These are phyloP conservation scores for Henricia sp. DNA, from an alignment of 53 echinoderm and acorn worm genomes.

Conservation along the genomic window DNA sequence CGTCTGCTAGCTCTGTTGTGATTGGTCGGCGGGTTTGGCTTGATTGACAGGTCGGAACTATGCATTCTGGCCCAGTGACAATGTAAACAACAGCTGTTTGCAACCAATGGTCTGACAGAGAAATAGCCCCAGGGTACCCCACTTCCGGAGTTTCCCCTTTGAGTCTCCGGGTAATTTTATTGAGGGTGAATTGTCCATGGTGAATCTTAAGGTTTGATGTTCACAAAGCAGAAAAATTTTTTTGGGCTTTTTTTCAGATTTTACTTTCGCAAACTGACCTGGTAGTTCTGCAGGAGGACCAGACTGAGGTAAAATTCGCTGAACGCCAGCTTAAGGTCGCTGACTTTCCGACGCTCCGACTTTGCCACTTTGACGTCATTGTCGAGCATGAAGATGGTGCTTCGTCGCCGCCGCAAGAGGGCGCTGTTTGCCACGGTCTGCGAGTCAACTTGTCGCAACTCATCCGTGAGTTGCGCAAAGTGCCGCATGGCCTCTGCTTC, in stretches of 20 bases:
- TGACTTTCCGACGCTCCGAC: conserved; percentile 80
- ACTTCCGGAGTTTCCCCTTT: too few species aligned
- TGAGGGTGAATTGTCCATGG: too few species aligned
- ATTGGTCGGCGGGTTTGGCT: too few species aligned
- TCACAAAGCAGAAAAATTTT: background rate
- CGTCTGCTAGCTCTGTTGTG: too few species aligned
- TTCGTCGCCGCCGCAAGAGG: conserved; percentile 55
- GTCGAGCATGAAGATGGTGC: conserved; percentile 74
- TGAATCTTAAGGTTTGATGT: too few species aligned
- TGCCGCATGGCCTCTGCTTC: conserved; percentile 89
- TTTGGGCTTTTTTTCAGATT: background rate
- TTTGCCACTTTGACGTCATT: conserved; percentile 68
- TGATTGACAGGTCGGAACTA: too few species aligned
- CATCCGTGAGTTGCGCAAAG: conserved; percentile 94
- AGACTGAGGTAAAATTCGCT: conserved; percentile 97
- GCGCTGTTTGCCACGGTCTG: conserved; percentile 60
- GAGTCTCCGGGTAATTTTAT: too few species aligned
- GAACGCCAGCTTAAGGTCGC: conserved; percentile 97
- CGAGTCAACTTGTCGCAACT: conserved; percentile 87
- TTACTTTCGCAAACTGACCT: conserved; percentile 61
- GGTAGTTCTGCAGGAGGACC: conserved; percentile 93
- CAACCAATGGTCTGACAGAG: too few species aligned
- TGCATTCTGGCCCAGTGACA: too few species aligned
- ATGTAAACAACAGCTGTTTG: too few species aligned
- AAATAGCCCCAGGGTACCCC: too few species aligned